phyloP scores from a whole-genome alignment of 2,113 vertebrate genomes.

The Dryoscopus gambensis region DNA sequence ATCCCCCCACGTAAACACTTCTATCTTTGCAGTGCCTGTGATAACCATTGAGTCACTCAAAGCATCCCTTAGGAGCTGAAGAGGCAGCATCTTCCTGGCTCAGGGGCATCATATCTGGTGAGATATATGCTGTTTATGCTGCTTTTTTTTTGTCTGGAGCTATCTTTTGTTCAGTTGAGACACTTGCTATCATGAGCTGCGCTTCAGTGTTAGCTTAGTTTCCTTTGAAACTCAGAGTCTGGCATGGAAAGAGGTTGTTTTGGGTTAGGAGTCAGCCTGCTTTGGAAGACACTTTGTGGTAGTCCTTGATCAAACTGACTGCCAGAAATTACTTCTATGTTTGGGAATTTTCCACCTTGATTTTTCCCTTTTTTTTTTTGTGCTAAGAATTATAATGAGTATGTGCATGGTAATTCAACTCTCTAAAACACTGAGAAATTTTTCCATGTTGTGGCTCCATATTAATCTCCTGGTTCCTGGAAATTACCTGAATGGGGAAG shows the following conservation, averaged over 20 bases:
- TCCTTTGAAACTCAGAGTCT: neutral
- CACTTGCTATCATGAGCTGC: neutral
- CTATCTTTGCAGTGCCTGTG: neutral
- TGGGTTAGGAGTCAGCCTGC: neutral
- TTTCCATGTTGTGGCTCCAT: neutral
- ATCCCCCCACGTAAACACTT: neutral
- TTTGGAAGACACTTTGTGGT: neutral
- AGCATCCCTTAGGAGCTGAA: neutral
- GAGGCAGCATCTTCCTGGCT: neutral
- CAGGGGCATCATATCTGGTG: neutral
- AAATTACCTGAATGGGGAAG: neutral
- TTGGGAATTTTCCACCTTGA: neutral
- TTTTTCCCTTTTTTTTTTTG: neutral
- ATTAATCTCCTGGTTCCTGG: neutral
- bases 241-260: neutral
- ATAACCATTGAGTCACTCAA: neutral
- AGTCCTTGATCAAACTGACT: neutral
- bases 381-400: neutral
- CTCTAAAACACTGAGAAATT: neutral
- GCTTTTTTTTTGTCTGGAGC: no score
- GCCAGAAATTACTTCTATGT: neutral
- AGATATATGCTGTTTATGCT: neutral
- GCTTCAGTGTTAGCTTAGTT: neutral
- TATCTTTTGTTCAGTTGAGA: neutral
- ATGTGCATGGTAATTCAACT: neutral